These are phyloP conservation scores for Furnarius figulus DNA, from an alignment of 2,113 vertebrate species.

Conservation along the genomic window DNA sequence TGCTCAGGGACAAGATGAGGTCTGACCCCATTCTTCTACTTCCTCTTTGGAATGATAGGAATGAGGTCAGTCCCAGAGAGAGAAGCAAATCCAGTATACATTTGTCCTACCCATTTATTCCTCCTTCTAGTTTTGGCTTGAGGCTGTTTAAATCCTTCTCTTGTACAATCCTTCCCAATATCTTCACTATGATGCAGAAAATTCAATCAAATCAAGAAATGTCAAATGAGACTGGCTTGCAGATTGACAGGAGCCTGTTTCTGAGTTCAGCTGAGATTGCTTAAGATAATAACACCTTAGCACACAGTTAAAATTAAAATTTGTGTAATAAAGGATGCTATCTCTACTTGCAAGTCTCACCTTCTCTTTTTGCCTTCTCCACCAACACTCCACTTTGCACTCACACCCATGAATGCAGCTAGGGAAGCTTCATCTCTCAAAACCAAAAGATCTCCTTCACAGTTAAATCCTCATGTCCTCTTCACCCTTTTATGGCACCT, in stretches of 20 bases:
- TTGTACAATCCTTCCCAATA: not conserved
- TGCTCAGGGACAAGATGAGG: not conserved
- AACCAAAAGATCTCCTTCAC: not conserved
- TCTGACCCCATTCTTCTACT: not conserved
- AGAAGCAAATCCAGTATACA: not conserved
- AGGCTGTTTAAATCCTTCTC: not conserved
- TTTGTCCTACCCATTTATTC: not conserved
- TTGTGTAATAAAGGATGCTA: not conserved
- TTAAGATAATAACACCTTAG: not conserved
- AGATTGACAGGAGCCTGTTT: not conserved
- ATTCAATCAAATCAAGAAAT: not conserved
- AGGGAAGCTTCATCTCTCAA: not conserved
- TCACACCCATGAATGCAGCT: not conserved
- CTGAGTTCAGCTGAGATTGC: not conserved
- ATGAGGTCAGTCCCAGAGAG: not conserved
- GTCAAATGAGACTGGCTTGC: not conserved
- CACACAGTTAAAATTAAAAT: not conserved
- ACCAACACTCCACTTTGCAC: not conserved
- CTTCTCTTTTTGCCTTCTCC: not conserved
- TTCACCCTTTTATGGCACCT: not conserved
- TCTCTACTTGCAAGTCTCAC: not conserved
- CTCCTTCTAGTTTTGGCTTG: not conserved
- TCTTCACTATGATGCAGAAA: not conserved
- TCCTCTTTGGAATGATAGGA: not conserved
- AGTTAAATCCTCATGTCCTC: not conserved